Base-by-base conservation (phyloP, 2,888 invertebrate species). In the Parnassius smintheus region DNA sequence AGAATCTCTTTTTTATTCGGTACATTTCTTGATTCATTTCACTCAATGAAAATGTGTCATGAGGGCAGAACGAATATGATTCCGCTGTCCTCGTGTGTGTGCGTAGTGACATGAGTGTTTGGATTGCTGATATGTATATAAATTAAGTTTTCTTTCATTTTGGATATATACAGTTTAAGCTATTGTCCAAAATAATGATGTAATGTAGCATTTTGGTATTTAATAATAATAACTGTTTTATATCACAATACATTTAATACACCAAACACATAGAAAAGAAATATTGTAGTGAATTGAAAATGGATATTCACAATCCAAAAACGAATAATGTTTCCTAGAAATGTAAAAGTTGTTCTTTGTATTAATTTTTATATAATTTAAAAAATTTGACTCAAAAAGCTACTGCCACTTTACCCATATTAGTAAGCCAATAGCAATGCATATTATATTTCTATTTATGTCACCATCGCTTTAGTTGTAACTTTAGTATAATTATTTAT, bases 281-380 rank as follows among this genome's bases (percentile, higher is more conserved):
- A 70, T 68, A 67, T 66, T 61, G 71, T 74, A 77, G 75, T 75
- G 73, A 73, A 76, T 76, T 71, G 68, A 63, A 73, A 77, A 77
- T 68, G 71, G 74, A 70, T 74, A 75, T 75, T 61, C 75, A 80
- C 77, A 77, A 80, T 75, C 80, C 77, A 77, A 80, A 68, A 81
- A 80, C 78, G 78, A 82, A 82, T 82, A 75, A 68, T 78, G 77
- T 82, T 82, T 85, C 80, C 78, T 85, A 82, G 74, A 71, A 76
- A 77, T 84, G 81, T 85, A 86, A 82, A 84, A 85, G 78, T 78
- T n/a, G 48, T 57, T 57, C 1, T 73, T 70, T 70, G 71, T 71
- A 69, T 67, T 58, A 59, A 61, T 54, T 60, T 49, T 42, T 13
- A 50, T 49, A 44, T 56, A 44, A 44, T 35, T 56, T 58, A 51